Evolutionary conservation across 2,797 vertebrate species (phyloP), one percentile per base, ranked within the genome.

Genomic region (Odontamblyopus lacepedii): DNA sequence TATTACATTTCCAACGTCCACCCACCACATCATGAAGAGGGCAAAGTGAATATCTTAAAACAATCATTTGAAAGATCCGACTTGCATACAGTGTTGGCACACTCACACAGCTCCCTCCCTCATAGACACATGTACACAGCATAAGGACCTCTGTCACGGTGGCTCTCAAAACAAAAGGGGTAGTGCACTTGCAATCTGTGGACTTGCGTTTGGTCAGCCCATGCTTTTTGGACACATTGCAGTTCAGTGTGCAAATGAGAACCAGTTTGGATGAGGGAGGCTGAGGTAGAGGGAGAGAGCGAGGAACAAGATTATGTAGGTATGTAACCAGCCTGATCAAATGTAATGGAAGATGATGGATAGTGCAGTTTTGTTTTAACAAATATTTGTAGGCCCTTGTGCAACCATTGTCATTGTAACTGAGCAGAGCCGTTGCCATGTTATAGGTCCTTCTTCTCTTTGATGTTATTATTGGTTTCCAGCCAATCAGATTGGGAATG

Each of bases 11-110:
- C 94, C 92, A 90, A 89, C 90, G 92, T 93, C 91, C 90, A 94
- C 92, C 94, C 93, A 79, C 84, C 87, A 84, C 57, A 51, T 83
- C 90, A 93, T 83, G 93, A 84, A 87, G 91, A 87, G 92, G 93
- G 94, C 94, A 87, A 92, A 95, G 95, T 95, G 93, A 95, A 95
- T 95, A 95, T 95, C 92, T 88, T 82, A 82, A 95, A 96, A 97
- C 93, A 95, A 95, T 95, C 95, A 89, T 94, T 87, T 83, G 75
- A 82, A 87, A 88, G 81, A 90, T 89, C 86, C 83, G 79, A 88
- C 86, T 91, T 92, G 92, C 91, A 89, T 92, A 92, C 92, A 92
- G 79, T 89, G 82, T 89, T 92, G 90, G 89, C 88, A 88, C 89
- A 90, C 85, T 79, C 72, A 23, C 72, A 75, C 72, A 64, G 73